Percentiles rank a stretch among this genome's conserved stretches.
Conservation (phyloP, 2,113 vertebrate species). For the Diglossa brunneiventris region DNA sequence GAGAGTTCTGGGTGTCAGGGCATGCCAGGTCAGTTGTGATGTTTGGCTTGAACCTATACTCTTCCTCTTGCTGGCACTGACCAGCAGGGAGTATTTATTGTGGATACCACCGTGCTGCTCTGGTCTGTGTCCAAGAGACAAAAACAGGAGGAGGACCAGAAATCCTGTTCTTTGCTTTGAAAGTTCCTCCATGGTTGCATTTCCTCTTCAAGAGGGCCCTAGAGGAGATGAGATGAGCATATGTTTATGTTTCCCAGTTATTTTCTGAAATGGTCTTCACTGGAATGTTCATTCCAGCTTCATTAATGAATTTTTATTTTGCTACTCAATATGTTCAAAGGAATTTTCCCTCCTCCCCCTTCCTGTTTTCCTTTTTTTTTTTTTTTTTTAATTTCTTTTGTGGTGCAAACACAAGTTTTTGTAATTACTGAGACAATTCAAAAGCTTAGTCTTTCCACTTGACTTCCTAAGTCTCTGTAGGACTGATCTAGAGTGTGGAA, state of each 20-base stretch:
- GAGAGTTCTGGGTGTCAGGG: neutral
- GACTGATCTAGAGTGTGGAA: neutral
- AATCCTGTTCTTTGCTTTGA: constrained; percentile 41
- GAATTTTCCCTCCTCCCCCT: neutral
- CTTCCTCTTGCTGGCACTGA: neutral
- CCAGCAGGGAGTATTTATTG: neutral
- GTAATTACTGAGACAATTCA: neutral
- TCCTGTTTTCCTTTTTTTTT: neutral
- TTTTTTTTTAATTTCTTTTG: neutral
- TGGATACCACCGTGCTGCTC: neutral
- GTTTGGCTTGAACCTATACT: neutral
- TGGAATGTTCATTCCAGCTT: neutral
- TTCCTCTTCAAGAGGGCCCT: constrained; percentile 3
- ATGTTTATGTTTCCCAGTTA: constrained; percentile 8
- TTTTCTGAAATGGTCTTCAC: neutral
- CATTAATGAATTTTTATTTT: neutral
- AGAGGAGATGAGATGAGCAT: neutral
- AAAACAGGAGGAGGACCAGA: constrained; percentile 39
- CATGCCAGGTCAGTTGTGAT: neutral
- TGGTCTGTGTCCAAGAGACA: neutral
- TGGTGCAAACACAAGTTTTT: neutral
- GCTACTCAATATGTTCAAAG: neutral
- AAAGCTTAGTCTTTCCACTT: neutral
- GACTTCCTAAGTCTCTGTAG: neutral
- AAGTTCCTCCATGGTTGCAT: neutral